A percentile compares a stretch with the other conserved stretches of the same genome.
These are phyloP conservation scores for Campylomormyrus numenius DNA, from an alignment of 2,113 vertebrate genomes.

Conservation along the genomic window DNA sequence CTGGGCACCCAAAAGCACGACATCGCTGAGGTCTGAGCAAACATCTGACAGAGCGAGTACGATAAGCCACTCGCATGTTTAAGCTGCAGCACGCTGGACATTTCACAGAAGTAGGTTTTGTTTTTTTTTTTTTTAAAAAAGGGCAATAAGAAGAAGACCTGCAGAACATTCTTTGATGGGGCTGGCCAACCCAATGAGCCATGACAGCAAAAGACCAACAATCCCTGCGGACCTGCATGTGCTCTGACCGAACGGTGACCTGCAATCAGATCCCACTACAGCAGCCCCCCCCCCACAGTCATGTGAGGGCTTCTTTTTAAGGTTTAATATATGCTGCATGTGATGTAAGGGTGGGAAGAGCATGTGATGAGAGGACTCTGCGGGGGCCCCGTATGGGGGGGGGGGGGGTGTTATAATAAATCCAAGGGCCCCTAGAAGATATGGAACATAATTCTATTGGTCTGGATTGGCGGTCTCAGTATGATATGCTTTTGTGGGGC, in stretches of 20 bases:
- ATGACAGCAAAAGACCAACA: not conserved
- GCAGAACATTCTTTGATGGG: not conserved
- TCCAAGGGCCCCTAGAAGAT: not conserved
- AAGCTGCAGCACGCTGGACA: not conserved
- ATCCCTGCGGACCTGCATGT: not conserved
- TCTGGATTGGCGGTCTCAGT: not conserved
- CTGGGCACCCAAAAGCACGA: not conserved
- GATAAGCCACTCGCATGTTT: not conserved
- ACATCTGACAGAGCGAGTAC: not conserved
- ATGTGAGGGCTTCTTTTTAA: not conserved
- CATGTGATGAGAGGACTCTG: not conserved
- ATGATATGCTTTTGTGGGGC: not conserved
- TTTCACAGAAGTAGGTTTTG: not conserved
- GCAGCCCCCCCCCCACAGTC: not conserved
- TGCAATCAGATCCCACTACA: not conserved
- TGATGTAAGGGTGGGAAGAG: not conserved
- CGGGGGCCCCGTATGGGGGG: not conserved
- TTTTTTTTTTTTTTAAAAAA: not conserved
- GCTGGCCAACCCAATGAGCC: not conserved
- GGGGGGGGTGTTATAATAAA: not conserved
- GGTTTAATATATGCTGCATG: not conserved
- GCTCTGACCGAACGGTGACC: not conserved
- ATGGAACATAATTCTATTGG: not conserved
- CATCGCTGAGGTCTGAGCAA: not conserved
- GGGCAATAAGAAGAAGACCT: not conserved